Conservation (phyloP, 1,140 invertebrate species). For the Laupala kohalensis region DNA sequence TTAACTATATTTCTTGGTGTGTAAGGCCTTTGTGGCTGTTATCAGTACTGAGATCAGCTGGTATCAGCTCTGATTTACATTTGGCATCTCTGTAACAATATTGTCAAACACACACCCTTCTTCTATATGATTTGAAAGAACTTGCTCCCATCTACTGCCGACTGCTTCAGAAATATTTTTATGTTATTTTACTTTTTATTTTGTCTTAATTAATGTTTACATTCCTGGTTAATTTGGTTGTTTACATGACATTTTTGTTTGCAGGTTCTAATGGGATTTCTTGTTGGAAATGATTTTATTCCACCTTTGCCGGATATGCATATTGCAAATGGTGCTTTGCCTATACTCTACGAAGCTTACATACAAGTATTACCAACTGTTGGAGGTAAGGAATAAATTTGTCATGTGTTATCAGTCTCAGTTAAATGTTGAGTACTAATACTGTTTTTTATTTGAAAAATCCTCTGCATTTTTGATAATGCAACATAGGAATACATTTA, state of each 20-base stretch:
- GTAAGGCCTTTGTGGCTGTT: no score
- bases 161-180: no score
- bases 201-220: not conserved
- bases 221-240: no score
- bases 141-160: no score
- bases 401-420: no score
- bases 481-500: slow-evolving; percentile 3
- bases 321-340: slow-evolving; percentile 78
- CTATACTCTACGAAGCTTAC: slow-evolving; percentile 76
- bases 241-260: slow-evolving; percentile 6
- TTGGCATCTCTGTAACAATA: no score
- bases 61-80: no score
- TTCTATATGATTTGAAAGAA: no score
- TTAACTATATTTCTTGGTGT: no score
- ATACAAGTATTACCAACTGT: slow-evolving; percentile 73
- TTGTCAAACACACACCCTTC: no score
- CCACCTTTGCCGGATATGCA: slow-evolving; percentile 88
- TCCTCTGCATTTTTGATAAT: not conserved
- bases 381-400: slow-evolving; percentile 70
- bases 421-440: no score
- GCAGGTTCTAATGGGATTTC: slow-evolving; percentile 81
- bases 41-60: no score
- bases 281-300: slow-evolving; percentile 96
- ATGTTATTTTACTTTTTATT: not conserved
- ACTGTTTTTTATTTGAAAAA: slow-evolving; percentile 11